Conservation (phyloP, 2,113 vertebrate species). For the Tragulus kanchil region DNA sequence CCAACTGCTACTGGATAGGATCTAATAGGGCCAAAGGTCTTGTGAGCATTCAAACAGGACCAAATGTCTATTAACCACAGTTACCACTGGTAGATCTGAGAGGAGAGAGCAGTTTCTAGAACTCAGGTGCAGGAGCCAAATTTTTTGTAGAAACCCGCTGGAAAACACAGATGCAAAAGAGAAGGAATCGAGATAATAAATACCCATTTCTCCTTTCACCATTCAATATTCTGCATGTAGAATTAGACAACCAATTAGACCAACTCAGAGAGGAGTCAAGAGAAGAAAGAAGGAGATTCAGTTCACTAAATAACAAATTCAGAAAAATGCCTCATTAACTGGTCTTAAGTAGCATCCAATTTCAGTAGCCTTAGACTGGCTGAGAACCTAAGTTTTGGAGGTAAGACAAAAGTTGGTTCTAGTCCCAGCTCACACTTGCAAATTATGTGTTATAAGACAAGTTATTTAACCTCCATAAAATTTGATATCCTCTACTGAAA, state of each 20-base stretch:
- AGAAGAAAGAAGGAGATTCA: not conserved
- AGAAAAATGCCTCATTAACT: not conserved
- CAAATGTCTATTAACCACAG: not conserved
- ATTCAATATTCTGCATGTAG: not conserved
- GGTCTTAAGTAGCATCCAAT: not conserved
- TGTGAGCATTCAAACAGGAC: not conserved
- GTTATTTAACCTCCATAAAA: not conserved
- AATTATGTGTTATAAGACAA: not conserved
- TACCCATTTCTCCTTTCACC: not conserved
- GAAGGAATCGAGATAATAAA: not conserved
- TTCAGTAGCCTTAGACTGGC: not conserved
- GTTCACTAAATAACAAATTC: not conserved
- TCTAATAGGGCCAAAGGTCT: not conserved
- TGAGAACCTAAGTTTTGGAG: not conserved
- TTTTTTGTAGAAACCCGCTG: not conserved
- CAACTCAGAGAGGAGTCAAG: not conserved
- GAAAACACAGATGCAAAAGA: not conserved
- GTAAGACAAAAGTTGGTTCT: not conserved
- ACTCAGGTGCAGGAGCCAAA: not conserved
- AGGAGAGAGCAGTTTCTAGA: not conserved
- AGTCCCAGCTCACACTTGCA: not conserved
- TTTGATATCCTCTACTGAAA: not conserved
- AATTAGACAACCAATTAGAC: not conserved
- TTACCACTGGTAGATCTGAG: not conserved
- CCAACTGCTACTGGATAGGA: not conserved